Conservation (phyloP, 2,113 vertebrate genomes). For the Heloderma charlesbogerti region DNA sequence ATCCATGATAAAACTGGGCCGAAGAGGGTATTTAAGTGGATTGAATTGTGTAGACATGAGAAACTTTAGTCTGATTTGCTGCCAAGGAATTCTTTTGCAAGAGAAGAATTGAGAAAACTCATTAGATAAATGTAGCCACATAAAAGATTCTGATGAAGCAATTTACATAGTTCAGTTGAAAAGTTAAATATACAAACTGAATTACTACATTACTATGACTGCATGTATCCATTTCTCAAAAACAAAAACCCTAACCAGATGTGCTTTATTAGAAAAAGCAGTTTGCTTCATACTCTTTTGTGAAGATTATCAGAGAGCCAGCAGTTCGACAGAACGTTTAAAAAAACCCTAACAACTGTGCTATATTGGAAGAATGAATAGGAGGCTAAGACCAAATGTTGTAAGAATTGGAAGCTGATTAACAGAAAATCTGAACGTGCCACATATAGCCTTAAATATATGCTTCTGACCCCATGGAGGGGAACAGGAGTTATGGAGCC, state of each 20-base stretch:
- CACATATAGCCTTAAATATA: background rate
- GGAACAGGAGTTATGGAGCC: background rate
- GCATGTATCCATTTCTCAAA: background rate
- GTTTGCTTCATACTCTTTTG: background rate
- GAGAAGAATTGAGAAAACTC: background rate
- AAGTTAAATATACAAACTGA: background rate
- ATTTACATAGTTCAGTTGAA: background rate
- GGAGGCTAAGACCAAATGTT: background rate
- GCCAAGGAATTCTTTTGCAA: background rate
- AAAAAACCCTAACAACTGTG: background rate
- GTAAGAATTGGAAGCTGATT: background rate
- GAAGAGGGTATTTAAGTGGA: background rate
- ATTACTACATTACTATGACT: background rate
- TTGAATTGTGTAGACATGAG: background rate
- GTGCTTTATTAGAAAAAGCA: background rate
- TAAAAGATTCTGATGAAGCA: background rate
- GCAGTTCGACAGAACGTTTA: background rate
- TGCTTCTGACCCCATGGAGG: background rate
- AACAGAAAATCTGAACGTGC: background rate
- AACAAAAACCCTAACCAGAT: background rate
- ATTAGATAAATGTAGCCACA: background rate
- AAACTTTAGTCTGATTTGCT: background rate
- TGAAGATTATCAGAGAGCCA: background rate
- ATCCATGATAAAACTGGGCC: background rate
- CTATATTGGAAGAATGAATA: background rate